Evolutionary conservation across 1,140 invertebrate species (phyloP).

Genomic region (Streblospio benedicti): DNA sequence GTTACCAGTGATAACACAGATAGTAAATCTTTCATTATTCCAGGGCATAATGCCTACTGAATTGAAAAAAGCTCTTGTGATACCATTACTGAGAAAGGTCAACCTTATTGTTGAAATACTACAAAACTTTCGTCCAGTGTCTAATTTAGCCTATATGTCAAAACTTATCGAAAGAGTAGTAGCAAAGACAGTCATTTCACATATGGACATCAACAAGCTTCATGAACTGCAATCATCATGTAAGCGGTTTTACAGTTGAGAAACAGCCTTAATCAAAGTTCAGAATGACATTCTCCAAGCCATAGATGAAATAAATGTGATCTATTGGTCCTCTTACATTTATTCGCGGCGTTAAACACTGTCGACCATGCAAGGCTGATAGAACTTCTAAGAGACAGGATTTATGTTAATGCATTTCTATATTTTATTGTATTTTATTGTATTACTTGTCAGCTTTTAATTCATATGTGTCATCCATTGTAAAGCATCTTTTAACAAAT

Average conservation of each 20-base stretch:
- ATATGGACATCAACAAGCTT: background rate
- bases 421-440: too few relatives aligned
- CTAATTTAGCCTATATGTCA: background rate
- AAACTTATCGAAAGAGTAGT: background rate
- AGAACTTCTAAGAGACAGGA: background rate
- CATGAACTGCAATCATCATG: background rate
- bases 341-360: background rate
- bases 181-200: too few relatives aligned
- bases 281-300: background rate
- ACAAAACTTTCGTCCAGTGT: background rate
- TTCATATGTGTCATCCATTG: too few relatives aligned
- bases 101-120: background rate
- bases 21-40: background rate
- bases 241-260: background rate
- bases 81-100: background rate
- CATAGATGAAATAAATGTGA: background rate
- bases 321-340: background rate
- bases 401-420: too few relatives aligned
- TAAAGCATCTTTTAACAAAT: too few relatives aligned
- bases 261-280: slow-evolving; percentile 1
- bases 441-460: too few relatives aligned
- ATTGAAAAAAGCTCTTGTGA: background rate
- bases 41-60: background rate
- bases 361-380: background rate
- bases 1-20: background rate